Conservation (phyloP, 2,888 invertebrate genomes). For the Drymonia ruficornis region DNA sequence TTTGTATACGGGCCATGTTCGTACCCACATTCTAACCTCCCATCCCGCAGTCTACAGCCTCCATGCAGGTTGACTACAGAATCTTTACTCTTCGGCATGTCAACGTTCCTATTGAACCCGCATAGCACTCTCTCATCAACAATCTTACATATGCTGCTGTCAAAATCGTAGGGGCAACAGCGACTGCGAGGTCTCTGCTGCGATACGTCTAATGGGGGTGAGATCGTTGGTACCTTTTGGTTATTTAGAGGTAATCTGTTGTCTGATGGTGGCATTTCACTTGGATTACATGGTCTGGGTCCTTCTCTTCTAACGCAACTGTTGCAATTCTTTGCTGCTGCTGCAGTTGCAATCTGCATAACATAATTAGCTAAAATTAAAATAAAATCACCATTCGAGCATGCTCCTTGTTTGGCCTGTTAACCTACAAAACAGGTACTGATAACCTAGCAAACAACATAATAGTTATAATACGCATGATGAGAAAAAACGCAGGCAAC, state of each 20-base stretch:
- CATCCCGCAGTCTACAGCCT: conserved; percentile 61
- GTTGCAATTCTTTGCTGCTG: conserved; percentile 25
- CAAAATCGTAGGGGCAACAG: conserved; percentile 71
- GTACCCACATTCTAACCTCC: conserved; percentile 72
- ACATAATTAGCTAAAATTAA: not conserved
- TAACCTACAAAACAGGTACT: no score
- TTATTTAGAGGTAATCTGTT: conserved; percentile 1
- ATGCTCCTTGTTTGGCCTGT: no score
- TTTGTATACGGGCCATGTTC: conserved; percentile 51
- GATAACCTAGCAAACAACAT: no score
- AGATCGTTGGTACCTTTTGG: not conserved
- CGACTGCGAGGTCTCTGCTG: conserved; percentile 32
- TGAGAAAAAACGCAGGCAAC: no score
- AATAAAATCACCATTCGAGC: no score
- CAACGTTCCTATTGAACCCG: conserved; percentile 64
- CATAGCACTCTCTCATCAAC: conserved; percentile 65
- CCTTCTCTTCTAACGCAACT: not conserved
- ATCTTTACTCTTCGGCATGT: conserved; percentile 38
- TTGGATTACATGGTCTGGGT: not conserved
- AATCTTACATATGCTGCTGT: conserved; percentile 54
- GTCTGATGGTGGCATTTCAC: not conserved
- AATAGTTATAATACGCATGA: no score
- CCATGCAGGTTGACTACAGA: conserved; percentile 38
- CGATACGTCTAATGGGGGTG: not conserved
- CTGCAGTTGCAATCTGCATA: conserved; percentile 34